These are phyloP conservation scores for Silurus meridionalis DNA, from an alignment of 2,113 vertebrate species.

Conservation along the genomic window DNA sequence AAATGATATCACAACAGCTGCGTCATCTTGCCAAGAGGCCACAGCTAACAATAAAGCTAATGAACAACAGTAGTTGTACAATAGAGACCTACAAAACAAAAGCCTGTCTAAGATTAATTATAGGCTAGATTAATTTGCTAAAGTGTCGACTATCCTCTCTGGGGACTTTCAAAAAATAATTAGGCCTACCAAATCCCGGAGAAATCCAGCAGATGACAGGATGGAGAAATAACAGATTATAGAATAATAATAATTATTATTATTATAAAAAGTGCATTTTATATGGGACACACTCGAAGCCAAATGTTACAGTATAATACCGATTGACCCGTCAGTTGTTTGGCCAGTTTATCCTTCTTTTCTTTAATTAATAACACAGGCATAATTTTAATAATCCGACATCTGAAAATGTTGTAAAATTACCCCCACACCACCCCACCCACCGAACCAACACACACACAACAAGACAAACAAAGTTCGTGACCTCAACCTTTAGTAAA, in stretches of 20 bases:
- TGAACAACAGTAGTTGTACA: conserved; percentile 14
- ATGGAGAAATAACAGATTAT: not conserved
- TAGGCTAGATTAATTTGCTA: conserved; percentile 35
- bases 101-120: conserved; percentile 38
- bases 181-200: conserved; percentile 20
- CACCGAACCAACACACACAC: too few relatives aligned
- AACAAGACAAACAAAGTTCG: too few relatives aligned
- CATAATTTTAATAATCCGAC: too few relatives aligned
- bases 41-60: conserved; percentile 30
- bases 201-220: conserved; percentile 13
- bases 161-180: conserved; percentile 30
- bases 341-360: too few relatives aligned
- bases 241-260: not conserved
- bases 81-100: conserved; percentile 14
- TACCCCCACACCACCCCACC: too few relatives aligned
- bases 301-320: not conserved
- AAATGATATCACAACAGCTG: not conserved
- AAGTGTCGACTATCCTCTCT: conserved; percentile 23
- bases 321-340: too few relatives aligned
- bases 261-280: not conserved
- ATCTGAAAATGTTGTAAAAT: too few relatives aligned
- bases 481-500: too few relatives aligned
- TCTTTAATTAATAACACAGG: too few relatives aligned
- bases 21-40: conserved; percentile 2
- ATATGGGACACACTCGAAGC: too few relatives aligned